These are phyloP conservation scores for Apodemia hepburni DNA, from an alignment of 2,888 invertebrate genomes.

Conservation along the genomic window DNA sequence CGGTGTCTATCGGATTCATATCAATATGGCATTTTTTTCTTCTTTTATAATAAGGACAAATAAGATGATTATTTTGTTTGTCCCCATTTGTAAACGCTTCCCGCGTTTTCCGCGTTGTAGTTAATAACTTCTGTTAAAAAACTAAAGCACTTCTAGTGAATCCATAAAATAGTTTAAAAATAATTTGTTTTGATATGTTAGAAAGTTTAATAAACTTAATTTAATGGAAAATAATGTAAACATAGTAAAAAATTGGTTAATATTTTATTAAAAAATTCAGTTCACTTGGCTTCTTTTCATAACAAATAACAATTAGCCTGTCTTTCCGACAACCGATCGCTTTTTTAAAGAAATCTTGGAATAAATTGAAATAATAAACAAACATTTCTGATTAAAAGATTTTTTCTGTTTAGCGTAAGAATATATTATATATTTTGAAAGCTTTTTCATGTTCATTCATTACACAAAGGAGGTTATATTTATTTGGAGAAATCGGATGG, in stretches of 20 bases:
- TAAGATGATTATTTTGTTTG: no score
- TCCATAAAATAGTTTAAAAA: not conserved
- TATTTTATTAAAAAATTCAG: constrained; percentile 3
- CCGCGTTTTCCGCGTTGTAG: no score
- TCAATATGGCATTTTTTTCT: no score
- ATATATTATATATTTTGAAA: not conserved
- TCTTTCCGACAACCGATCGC: not conserved
- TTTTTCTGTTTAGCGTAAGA: not conserved
- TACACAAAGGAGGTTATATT: not conserved
- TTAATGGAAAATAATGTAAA: not conserved
- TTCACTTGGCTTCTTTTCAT: constrained; percentile 5
- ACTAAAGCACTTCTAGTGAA: not conserved
- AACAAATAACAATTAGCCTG: constrained; percentile 4
- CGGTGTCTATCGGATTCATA: no score
- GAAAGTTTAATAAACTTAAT: not conserved
- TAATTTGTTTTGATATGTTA: not conserved
- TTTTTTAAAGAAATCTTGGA: not conserved
- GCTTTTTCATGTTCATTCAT: not conserved
- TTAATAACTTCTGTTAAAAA: not conserved
- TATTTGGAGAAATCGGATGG: not conserved
- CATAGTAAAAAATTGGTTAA: not conserved
- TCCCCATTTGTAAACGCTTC: no score
- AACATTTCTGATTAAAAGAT: not conserved
- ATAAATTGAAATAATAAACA: not conserved
- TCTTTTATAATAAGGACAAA: no score